Conservation (phyloP, 92 coral and sea anemone genomes). For the Blastomussa wellsi region DNA sequence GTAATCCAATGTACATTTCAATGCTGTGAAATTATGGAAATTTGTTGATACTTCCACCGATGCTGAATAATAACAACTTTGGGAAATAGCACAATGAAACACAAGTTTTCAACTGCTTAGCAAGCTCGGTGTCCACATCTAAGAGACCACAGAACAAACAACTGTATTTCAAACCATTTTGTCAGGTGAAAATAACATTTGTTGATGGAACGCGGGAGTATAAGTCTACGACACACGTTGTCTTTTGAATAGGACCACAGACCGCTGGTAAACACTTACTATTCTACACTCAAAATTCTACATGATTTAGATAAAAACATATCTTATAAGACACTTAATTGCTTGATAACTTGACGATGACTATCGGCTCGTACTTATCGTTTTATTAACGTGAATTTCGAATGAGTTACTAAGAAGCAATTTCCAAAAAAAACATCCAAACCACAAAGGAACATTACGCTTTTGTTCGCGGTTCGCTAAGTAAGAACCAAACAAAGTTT, state of each 20-base stretch:
- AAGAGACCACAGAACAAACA: neutral
- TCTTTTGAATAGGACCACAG: slow-evolving; percentile 1
- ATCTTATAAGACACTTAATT: neutral
- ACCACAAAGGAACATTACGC: neutral
- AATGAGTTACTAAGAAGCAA: neutral
- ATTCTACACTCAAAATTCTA: too few species aligned
- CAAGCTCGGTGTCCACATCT: neutral
- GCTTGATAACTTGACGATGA: neutral
- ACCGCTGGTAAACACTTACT: slow-evolving; percentile 16
- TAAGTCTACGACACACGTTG: neutral
- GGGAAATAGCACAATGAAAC: neutral
- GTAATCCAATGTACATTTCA: neutral
- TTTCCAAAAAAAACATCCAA: neutral
- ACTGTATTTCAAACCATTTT: neutral
- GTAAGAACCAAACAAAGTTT: slow-evolving; percentile 5
- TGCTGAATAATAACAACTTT: neutral
- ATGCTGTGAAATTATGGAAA: slow-evolving; percentile 28
- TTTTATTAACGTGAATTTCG: neutral
- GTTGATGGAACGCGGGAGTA: neutral
- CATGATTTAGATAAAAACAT: neutral
- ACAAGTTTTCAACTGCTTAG: neutral
- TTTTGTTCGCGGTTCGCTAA: slow-evolving; percentile 17
- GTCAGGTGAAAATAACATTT: neutral
- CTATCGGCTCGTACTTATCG: neutral
- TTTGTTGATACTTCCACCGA: neutral